Evolutionary conservation across 53 echinoderm and acorn worm genomes (phyloP), one percentile per base, ranked within the genome.

Genomic region (Echinarachnius parma): DNA sequence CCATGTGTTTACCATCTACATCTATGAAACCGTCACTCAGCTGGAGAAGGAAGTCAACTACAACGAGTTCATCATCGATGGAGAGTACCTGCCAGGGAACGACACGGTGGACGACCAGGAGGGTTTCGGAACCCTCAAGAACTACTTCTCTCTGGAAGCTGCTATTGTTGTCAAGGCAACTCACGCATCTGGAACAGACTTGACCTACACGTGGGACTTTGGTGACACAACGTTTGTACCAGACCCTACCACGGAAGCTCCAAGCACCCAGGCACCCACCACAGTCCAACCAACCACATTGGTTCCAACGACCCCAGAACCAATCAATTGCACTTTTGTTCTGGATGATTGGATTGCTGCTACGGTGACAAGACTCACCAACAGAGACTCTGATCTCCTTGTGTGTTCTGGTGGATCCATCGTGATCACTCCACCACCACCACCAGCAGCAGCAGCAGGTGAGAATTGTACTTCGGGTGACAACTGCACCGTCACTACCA

Each of bases 121-220:
- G 20, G 88, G 85, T 4, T 81, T 58, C 53, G 76, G 70, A 7
- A 65, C 49, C 3, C 61, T 61, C n/a, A 62, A 71, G 24, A 92
- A 89, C 59, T 92, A 89, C 74, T 84, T 85, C 62, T 67, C 55
- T 15, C 60, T 89, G 49, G 93, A 92, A 49, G 76, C 85, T 53
- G 88, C 89, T 8, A 80, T 92, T 21, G 75, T 87, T 21, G 93
- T 89, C 10, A 88, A 66, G 23, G 85, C 78, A 35, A 82, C 88
- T 0, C 76, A 82, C 70, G 82, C 82, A 29, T 85, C 88, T 35
- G 93, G 93, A 13, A 88, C 89, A 23, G 85, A 82, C 32, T 52
- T 92, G 21, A 92, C 93, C 2, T 92, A 88, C 77, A 82, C 86
- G 10, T 92, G 88, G 86, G 93, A 92, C 60, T 92, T 92, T 77